Base-by-base conservation (phyloP, 2,113 vertebrate species). In the Ammodytes marinus region DNA sequence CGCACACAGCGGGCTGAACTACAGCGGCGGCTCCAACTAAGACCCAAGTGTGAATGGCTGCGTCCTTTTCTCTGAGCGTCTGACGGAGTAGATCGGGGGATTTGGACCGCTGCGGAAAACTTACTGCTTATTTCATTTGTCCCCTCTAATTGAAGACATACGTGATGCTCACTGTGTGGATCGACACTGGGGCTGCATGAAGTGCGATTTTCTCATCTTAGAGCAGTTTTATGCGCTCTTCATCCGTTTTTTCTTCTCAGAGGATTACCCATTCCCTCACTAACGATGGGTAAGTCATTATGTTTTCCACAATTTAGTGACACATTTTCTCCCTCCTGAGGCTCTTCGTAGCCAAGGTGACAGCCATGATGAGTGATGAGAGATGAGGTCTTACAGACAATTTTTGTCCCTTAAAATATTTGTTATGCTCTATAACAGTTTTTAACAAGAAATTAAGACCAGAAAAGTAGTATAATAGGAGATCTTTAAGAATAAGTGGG, bases 271-370 rank as follows among this genome's bases (percentile, higher is more conserved):
- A 55, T 82, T 79, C 68, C 47, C 69, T 75, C 86, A 46, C 43
- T 77, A 42, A 82, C 49, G 74, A 93, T 91, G 91, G 92, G 93
- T 93, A 85, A 94, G 93, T 88, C 64, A 13, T 80, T 54, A 53
- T 59, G 9, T 39, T 63, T 43, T 58, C 52, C 45, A 54, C 58
- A 61, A 55, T 87, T 82, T 73, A 64, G 45, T 83, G 60, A 39
- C 75, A 74, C 79, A 69, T 27, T 88, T 79, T 79, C 43, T 67
- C 11, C 11, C 19, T 70, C 74, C 57, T 70, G 35, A 19, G 6
- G 17, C 13, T 74, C 64, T 8, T 43, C 9, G 52, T 35, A 47
- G 85, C 4, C 53, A 46, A 75, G 52, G 52, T 10, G 19, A 75
- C 57, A 70, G 74, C 57, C 40, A 6, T n/a, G 53, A 65, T 59